These are phyloP conservation scores for Bradysia coprophila DNA, from an alignment of 1,140 invertebrate species.

Conservation along the genomic window DNA sequence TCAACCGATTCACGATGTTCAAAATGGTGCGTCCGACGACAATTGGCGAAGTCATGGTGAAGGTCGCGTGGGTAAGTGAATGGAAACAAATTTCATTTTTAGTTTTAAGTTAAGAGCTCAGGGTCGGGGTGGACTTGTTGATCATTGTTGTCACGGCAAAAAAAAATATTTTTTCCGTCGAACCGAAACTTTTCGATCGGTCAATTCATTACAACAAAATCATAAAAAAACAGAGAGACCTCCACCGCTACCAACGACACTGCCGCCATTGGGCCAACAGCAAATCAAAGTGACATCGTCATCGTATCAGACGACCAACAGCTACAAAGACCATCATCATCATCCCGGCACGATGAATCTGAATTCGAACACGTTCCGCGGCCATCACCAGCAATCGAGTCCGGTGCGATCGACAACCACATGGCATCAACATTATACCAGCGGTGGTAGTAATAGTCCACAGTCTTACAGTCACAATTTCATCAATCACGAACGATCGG, in stretches of 20 bases:
- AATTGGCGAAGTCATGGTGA: slow-evolving; percentile 17
- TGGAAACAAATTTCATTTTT: not conserved
- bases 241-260: slow-evolving; percentile 22
- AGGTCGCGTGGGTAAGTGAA: slow-evolving; percentile 14
- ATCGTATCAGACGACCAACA: not conserved
- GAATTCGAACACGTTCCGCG: not conserved
- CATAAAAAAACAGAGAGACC: slow-evolving; percentile 17
- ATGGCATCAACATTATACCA: slow-evolving; percentile 10
- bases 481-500: not conserved
- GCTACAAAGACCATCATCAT: not conserved
- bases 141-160: too few species aligned
- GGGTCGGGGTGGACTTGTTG: too few species aligned
- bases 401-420: slow-evolving; percentile 14
- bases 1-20: slow-evolving; percentile 10
- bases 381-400: not conserved
- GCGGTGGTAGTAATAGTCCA: not conserved
- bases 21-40: slow-evolving; percentile 17
- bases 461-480: not conserved
- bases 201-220: too few species aligned
- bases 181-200: too few species aligned
- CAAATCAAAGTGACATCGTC: not conserved
- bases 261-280: slow-evolving; percentile 11
- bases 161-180: too few species aligned
- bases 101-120: not conserved
- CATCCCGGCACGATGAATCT: not conserved